Evolutionary conservation across 2,113 vertebrate species (phyloP).

Genomic region (Dasypus novemcinctus): DNA sequence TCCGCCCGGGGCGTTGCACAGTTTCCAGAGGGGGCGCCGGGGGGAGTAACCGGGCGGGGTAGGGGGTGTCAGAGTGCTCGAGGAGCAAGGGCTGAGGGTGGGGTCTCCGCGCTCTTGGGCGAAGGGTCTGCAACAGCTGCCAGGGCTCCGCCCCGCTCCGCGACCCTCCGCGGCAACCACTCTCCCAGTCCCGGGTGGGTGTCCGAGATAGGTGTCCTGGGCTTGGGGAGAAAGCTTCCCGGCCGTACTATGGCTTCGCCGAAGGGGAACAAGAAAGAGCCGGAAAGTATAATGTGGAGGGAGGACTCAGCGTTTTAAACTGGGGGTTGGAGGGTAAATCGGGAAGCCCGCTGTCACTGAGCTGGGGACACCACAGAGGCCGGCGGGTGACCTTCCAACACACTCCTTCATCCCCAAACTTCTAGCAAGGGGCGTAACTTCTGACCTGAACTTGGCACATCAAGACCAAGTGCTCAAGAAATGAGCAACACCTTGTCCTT

Average conservation of each 20-base stretch:
- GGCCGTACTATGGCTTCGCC: neutral
- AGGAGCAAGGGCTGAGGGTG: neutral
- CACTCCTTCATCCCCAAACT: neutral
- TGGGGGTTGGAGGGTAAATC: neutral
- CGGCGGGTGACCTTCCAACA: neutral
- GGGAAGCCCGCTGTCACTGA: neutral
- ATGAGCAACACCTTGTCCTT: neutral
- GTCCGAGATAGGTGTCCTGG: neutral
- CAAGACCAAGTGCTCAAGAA: neutral
- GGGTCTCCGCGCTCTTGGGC: too few species aligned
- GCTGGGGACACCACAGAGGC: neutral
- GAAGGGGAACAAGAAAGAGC: neutral
- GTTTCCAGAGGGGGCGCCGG: neutral
- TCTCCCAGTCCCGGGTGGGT: neutral
- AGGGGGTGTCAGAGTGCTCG: neutral
- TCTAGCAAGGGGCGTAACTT: neutral
- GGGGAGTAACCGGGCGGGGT: too few species aligned
- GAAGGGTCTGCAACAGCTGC: neutral
- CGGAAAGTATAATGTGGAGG: neutral
- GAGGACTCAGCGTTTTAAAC: neutral
- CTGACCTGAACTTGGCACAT: neutral
- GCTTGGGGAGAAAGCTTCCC: neutral
- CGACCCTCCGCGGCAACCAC: neutral
- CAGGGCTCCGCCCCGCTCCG: neutral
- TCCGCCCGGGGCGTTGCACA: fast-evolving